phyloP scores from a whole-genome alignment of 2,113 vertebrate species.

The Atrichornis clamosus region DNA sequence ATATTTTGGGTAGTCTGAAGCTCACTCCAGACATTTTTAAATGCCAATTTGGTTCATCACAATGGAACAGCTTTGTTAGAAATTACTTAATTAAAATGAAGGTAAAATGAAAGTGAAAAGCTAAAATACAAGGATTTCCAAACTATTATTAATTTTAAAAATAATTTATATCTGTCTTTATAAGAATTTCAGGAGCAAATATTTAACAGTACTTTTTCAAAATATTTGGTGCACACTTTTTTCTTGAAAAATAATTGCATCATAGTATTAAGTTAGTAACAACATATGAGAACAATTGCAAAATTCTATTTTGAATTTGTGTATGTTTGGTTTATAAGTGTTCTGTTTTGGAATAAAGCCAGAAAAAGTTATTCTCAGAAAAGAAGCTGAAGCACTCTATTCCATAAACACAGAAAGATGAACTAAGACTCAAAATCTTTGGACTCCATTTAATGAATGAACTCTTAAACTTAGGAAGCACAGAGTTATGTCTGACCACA shows the following conservation, averaged over 20 bases:
- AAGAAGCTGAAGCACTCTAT: neutral
- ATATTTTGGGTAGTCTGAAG: neutral
- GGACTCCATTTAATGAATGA: neutral
- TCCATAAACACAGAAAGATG: neutral
- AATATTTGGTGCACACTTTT: neutral
- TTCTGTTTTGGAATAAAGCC: neutral
- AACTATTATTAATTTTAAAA: neutral
- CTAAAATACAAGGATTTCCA: neutral
- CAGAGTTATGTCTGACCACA: neutral
- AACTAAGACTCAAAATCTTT: neutral
- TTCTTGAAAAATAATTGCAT: neutral
- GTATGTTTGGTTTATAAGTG: neutral
- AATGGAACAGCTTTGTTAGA: neutral
- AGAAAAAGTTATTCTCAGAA: neutral
- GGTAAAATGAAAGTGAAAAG: neutral
- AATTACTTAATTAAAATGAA: neutral
- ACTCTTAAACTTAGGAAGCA: neutral
- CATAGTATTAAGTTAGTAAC: neutral
- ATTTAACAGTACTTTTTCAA: neutral
- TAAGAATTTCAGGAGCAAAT: neutral
- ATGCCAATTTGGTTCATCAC: neutral
- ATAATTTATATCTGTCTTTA: neutral
- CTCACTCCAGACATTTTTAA: neutral
- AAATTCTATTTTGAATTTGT: neutral
- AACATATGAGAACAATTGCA: neutral